phyloP scores from a whole-genome alignment of 2,888 invertebrate species.

The Strigamia transsilvanica region DNA sequence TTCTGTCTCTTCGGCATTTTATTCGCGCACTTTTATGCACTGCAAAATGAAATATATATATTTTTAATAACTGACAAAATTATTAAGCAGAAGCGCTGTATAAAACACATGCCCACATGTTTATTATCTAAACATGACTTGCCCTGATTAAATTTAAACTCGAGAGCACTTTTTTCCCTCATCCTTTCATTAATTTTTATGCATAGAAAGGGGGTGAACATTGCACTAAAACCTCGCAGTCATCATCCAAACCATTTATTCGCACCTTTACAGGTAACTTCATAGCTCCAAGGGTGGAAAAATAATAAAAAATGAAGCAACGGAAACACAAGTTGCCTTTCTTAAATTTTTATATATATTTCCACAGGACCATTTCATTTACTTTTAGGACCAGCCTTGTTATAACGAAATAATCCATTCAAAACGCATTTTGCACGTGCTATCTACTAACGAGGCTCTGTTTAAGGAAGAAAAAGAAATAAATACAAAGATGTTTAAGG shows the following conservation, averaged over 20 bases:
- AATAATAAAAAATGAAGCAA: not conserved
- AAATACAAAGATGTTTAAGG: not conserved
- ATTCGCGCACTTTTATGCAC: not conserved
- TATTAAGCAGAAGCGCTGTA: slow-evolving; percentile 27
- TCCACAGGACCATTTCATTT: not conserved
- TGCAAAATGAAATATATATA: not conserved
- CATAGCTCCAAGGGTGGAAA: slow-evolving; percentile 16
- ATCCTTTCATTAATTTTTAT: slow-evolving; percentile 44
- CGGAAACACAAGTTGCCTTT: not conserved
- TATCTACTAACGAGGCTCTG: not conserved
- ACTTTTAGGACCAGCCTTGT: not conserved
- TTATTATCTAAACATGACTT: slow-evolving; percentile 42
- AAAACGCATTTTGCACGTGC: not conserved
- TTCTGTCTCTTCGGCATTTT: not conserved
- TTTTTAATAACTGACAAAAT: slow-evolving; percentile 28
- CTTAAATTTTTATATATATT: not conserved
- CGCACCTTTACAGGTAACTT: slow-evolving; percentile 42
- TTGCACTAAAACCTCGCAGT: slow-evolving; percentile 35
- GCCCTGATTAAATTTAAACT: slow-evolving; percentile 42
- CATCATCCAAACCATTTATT: slow-evolving; percentile 39
- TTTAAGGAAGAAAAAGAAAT: not conserved
- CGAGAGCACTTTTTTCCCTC: slow-evolving; percentile 36
- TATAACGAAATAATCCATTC: not conserved
- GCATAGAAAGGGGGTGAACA: slow-evolving; percentile 10
- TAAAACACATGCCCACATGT: slow-evolving; percentile 29